Percentiles rank a stretch among this genome's conserved stretches.
phyloP scores from a whole-genome alignment of 2,113 vertebrate genomes.

The Semicossyphus pulcher region DNA sequence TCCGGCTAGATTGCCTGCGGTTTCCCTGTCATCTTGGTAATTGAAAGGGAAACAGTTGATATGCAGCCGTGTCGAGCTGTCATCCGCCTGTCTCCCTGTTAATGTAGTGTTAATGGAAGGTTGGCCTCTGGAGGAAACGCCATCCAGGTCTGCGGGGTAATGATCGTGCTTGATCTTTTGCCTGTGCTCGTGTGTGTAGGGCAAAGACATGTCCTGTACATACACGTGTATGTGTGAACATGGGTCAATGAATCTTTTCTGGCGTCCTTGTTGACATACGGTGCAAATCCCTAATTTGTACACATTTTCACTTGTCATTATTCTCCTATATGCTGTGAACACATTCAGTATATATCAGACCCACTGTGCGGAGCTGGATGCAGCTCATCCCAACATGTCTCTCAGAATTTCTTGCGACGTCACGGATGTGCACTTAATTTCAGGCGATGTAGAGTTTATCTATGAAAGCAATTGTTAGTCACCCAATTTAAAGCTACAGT shows the following conservation, averaged over 20 bases:
- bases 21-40: slow-evolving; percentile 63
- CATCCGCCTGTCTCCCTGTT: slow-evolving; percentile 49
- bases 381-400: neutral
- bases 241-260: neutral
- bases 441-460: too few relatives aligned
- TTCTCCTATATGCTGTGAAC: slow-evolving; percentile 1
- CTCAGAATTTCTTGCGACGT: too few relatives aligned
- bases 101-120: slow-evolving; percentile 73
- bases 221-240: neutral
- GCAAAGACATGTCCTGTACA: neutral
- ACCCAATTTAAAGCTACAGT: too few relatives aligned
- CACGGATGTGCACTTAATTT: too few relatives aligned
- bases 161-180: slow-evolving; percentile 12
- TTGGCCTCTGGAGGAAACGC: slow-evolving; percentile 53
- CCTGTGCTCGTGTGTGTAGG: neutral
- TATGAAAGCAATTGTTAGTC: too few relatives aligned
- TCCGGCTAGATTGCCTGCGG: slow-evolving; percentile 45
- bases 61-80: slow-evolving; percentile 62
- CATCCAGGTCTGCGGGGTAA: slow-evolving; percentile 7
- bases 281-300: slow-evolving; percentile 12
- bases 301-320: slow-evolving; percentile 6
- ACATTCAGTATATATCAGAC: neutral
- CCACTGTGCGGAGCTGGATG: neutral
- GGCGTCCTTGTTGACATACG: slow-evolving; percentile 10
- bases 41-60: slow-evolving; percentile 73